Base-by-base conservation (phyloP, 2,888 invertebrate species). In the Tigriopus californicus region DNA sequence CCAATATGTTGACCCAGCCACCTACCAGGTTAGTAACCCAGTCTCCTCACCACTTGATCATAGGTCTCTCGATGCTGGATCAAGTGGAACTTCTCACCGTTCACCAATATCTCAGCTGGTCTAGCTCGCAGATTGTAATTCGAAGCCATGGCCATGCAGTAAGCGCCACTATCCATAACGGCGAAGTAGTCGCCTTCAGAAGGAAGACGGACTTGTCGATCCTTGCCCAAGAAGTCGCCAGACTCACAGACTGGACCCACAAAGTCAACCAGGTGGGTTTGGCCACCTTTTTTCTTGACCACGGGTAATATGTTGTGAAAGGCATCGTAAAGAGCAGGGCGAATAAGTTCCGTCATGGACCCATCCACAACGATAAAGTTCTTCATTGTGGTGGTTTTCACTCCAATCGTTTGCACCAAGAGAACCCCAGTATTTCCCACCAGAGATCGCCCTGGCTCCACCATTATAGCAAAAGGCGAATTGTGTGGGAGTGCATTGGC, bases 1-100 rank as follows among this genome's bases (percentile, higher is more conserved):
- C 44, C 56, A 62, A 44, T 63, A 64, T 53, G 60, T 64, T 10
- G 64, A 64, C 61, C 64, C 64, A 40, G 63, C 64, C 25, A 64
- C 64, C 13, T 64, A 63, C 55, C 64, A 64, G 61, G 64, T 63
- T n/a, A 54, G 57, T 33, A 33, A 33, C 33, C 33, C 33, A 33
- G 8, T 33, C 33, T 33, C 33, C 33, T 33, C 33, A 33, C 33
- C 33, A 33, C 33, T 33, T 33, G 33, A 5, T 33, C 33, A 33
- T 33, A 33, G 33, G 33, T 33, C 33, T 33, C 33, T 33, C 33
- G 33, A 33, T 33, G 33, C 33, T 33, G 33, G 33, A 33, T 33
- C 33, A 33, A 3, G 33, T 33, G 33, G 8, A 33, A 33, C 33
- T 33, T 3, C 3, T 33, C 33, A 5, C 33, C 33, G 4, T 33